Evolutionary conservation across 2,113 vertebrate species (phyloP), one percentile per base, ranked within the genome.

Genomic region (Alaudala cheleensis): DNA sequence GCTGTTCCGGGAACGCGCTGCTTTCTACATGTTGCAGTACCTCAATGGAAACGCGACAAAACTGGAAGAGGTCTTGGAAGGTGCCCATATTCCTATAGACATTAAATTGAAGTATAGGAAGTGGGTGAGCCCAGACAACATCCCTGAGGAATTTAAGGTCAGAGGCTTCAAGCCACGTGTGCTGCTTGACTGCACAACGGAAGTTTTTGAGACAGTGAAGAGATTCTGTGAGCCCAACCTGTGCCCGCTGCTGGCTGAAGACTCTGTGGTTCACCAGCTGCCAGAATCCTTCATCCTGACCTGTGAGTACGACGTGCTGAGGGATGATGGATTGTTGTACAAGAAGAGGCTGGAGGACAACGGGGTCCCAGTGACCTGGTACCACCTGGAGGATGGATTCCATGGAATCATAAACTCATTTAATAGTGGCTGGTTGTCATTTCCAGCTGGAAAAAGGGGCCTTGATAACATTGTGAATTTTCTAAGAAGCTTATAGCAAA

Each of bases 291-390:
- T 98, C 96, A 93, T 99, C 13, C 80, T 99, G 91, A 99, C 98
- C 64, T 99, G 99, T 0, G 98, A 99, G 90, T 98, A 98, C 3
- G 99, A 99, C 0, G 84, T 98, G 50, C 83, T 99, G 37, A 92
- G 98, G 56, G 99, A 99, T 1, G 97, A 99, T 3, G 98, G 98
- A 2, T 94, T 99, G 57, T 82, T 99, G 19, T 99, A 98, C 91
- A 98, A 98, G 95, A 99, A 98, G 93, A 96, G 98, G 12, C 31
- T 99, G 90, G 98, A 99, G 88, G 98, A 98, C 65, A 92, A 98
- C 1, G 97, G 97, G 1, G 97, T 98, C 60, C 96, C 20, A 0
- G 98, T 99, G 86, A 98, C 97, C 13, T 98, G 98, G 98, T 93
- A 93, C 67, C 98, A 99, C 60, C 71, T 99, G 0, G 79, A 95